Percentiles rank a stretch among this genome's conserved stretches.
These are phyloP conservation scores for Psettodes erumei DNA, from an alignment of 2,113 vertebrate species.

Conservation along the genomic window DNA sequence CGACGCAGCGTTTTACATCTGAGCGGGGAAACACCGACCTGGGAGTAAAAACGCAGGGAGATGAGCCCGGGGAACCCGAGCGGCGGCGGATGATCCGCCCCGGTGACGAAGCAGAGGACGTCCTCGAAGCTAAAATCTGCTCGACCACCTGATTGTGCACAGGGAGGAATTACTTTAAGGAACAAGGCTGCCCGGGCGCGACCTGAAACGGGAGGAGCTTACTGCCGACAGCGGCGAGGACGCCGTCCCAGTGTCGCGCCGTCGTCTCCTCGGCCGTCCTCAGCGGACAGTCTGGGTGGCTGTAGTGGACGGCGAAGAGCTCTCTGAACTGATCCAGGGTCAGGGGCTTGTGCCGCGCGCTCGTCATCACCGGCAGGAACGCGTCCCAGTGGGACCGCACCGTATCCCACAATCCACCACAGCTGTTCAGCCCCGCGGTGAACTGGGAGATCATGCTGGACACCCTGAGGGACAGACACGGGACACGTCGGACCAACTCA, in stretches of 20 bases:
- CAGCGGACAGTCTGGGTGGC: conserved; percentile 27
- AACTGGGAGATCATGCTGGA: conserved; percentile 78
- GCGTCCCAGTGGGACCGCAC: conserved; percentile 60
- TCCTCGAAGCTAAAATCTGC: conserved; percentile 70
- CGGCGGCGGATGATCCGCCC: conserved; percentile 61
- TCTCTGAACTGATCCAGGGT: conserved; percentile 56
- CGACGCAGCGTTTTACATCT: no score
- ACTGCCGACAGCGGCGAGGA: conserved; percentile 68
- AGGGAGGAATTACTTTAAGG: background rate
- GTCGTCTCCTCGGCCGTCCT: conserved; percentile 68
- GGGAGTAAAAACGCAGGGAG: conserved; percentile 72
- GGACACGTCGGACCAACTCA: no score
- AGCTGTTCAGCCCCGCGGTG: conserved; percentile 74
- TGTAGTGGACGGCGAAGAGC: conserved; percentile 71
- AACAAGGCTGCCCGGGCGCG: no score
- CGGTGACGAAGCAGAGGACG: conserved; percentile 75
- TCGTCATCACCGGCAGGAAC: conserved; percentile 73
- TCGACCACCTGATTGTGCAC: conserved; percentile 52
- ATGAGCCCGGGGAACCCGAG: conserved; percentile 63
- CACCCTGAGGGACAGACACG: conserved; percentile 53
- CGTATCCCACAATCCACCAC: conserved; percentile 74
- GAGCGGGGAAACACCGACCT: conserved; percentile 49
- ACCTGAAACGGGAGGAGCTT: conserved; percentile 14
- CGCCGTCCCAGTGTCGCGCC: conserved; percentile 61
- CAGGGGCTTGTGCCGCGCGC: conserved; percentile 23